phyloP scores from a whole-genome alignment of 2,888 invertebrate genomes.

The Marasmarcha lunaedactyla region DNA sequence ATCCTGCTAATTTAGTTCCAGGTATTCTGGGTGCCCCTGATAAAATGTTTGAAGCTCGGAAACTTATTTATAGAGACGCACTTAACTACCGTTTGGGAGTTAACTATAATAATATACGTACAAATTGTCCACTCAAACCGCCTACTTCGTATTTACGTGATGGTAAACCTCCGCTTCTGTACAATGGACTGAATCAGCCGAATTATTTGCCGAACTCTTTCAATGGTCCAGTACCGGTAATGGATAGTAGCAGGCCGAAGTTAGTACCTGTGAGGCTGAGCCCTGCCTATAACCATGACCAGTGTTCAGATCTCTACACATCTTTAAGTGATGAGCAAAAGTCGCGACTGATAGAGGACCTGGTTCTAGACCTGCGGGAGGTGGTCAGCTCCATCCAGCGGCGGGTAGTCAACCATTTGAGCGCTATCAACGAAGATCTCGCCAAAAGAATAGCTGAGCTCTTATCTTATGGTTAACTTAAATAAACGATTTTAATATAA shows the following conservation, averaged over 20 bases:
- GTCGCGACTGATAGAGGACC: conserved; percentile 78
- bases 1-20: conserved; percentile 85
- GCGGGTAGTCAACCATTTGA: conserved; percentile 81
- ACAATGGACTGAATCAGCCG: conserved; percentile 84
- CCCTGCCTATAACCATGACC: conserved; percentile 73
- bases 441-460: conserved; percentile 56
- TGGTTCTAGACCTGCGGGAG: conserved; percentile 76
- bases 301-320: conserved; percentile 81
- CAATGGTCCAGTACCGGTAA: conserved; percentile 76
- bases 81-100: conserved; percentile 14
- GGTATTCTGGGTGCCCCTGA: conserved; percentile 90
- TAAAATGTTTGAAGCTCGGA: conserved; percentile 84
- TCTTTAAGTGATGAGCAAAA: conserved; percentile 78
- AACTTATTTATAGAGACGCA: conserved; percentile 58
- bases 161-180: conserved; percentile 72
- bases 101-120: conserved; percentile 14
- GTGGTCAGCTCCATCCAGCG: conserved; percentile 71
- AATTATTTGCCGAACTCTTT: conserved; percentile 95
- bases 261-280: background rate
- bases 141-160: conserved; percentile 14
- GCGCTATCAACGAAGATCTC: conserved; percentile 81
- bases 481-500: too few relatives aligned
- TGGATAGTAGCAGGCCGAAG: conserved; percentile 24
- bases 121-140: conserved; percentile 11
- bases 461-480: too few relatives aligned